Evolutionary conservation across 1,140 invertebrate species (phyloP), one percentile per base, ranked within the genome.

Genomic region (Mylabris phalerata): DNA sequence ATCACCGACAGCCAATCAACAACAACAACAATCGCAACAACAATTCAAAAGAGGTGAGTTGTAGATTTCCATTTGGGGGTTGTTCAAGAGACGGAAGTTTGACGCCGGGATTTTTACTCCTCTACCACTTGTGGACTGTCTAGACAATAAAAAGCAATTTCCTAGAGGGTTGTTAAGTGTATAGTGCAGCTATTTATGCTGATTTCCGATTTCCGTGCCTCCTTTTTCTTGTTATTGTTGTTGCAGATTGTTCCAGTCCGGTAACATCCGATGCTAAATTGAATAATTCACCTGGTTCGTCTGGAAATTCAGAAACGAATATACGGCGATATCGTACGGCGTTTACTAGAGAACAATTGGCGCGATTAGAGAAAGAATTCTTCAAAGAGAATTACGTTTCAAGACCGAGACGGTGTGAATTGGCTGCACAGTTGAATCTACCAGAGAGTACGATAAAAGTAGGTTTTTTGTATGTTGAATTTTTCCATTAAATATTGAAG

Each of bases 401-500:
- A 1, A 78, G 96, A 47, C 95, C 95, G 0, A 82, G 93, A 58
- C 78, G 98, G 58, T 95, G 93, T 72, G 96, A 99, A 75, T 75
- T 99, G n/a, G 96, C 98, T 0, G 82, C 90, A 2, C 88, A 95
- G 65, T 79, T 99, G 10, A 88, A 92, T 63, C 78, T 99, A 0
- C 94, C 96, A 0, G 98, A 99, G 75, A 92, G 91, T 9, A 99
- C 97, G 0, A 99, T 99, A 57, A 99, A 99, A 87, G 95, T 97
- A 78, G 48, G 56, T 25, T 44, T 46, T 50, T 19, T 27, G 7
- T 55, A 24, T 40, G 24, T 26, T 25, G 19, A 19, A 19, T 19
- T 19, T 32, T 32, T 47, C 9, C 45, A 47, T 24, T 47, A 47
- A 9, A 11, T 24, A 47, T 47, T 11, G 26, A 24, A 24, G 10